Evolutionary conservation across 2,113 vertebrate species (phyloP), one percentile per base, ranked within the genome.

Genomic region (Sclerurus mexicanus): DNA sequence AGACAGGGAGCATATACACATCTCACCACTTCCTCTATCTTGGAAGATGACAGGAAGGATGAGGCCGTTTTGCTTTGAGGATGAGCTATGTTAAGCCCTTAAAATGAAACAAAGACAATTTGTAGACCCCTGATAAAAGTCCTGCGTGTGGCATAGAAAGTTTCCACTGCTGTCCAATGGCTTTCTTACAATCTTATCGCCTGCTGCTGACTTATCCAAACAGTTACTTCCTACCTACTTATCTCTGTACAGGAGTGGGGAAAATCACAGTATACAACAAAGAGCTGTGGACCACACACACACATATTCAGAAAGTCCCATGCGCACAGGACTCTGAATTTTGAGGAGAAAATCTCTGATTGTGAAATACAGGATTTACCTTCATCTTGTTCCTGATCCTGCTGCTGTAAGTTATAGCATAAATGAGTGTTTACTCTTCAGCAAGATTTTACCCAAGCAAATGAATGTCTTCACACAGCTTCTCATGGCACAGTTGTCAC

Each of bases 1-100:
- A 66, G 75, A 93, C 56, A 82, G 68, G 79, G 68, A 96, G 84
- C 72, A 81, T 74, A 85, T 53, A 79, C 25, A 12, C 42, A 58
- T 74, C 66, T 87, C 68, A 42, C 63, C 89, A 44, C 94, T 95
- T 23, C 52, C 87, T 94, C 50, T 42, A 16, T 87, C 87, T 96
- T 52, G 7, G 85, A 96, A 91, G 90, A 96, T 86, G 95, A 96
- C 88, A 92, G 52, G 64, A 91, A 95, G 66, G 68, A 92, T 4
- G 27, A 85, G 52, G 68, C 30, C 73, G 23, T 94, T 94, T 85
- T 87, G 62, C 90, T 91, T 88, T 92, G 84, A 94, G 94, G 91
- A 96, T 87, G 68, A 96, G 58, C 80, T 89, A 64, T 83, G 50
- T 92, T 84, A 92, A 93, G 72, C 79, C 44, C 79, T 93, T 94